phyloP scores from a whole-genome alignment of 2,797 vertebrate species.

The Crenichthys baileyi region DNA sequence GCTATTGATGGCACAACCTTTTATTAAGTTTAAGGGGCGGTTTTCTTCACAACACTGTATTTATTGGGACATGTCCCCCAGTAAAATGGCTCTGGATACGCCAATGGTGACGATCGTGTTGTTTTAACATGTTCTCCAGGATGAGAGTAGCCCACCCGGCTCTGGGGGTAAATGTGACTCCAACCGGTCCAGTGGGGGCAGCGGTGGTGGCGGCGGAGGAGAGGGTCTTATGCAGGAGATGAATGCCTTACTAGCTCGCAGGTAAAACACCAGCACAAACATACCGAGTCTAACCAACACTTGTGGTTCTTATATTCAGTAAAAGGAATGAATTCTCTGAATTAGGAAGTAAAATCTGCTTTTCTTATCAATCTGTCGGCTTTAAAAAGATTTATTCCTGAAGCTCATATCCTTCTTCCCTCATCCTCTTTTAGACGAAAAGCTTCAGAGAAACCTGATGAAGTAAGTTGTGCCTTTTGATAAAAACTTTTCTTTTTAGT shows the following conservation, averaged over 20 bases:
- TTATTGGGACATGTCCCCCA: background rate
- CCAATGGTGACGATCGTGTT: conserved; percentile 1
- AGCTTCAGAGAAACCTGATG: conserved; percentile 97
- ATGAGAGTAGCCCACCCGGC: conserved; percentile 91
- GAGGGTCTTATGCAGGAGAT: conserved; percentile 99
- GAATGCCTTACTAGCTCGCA: conserved; percentile 98
- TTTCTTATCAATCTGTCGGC: background rate
- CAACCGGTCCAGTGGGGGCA: conserved; percentile 93
- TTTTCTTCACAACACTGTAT: background rate
- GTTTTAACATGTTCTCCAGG: conserved; percentile 74
- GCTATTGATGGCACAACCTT: too few relatives aligned
- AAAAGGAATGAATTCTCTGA: background rate
- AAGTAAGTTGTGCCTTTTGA: conserved; percentile 69
- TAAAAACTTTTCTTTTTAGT: background rate
- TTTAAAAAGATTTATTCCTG: conserved; percentile 1
- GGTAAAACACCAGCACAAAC: conserved; percentile 76
- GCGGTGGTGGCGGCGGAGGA: conserved; percentile 84
- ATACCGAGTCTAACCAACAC: background rate
- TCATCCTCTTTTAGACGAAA: conserved; percentile 86
- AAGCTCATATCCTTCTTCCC: conserved; percentile 23
- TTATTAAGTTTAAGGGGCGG: background rate
- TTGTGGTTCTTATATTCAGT: background rate
- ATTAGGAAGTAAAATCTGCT: background rate
- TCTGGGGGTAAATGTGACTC: conserved; percentile 92
- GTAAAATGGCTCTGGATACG: background rate